Evolutionary conservation across 2,888 invertebrate genomes (phyloP), one percentile per base, ranked within the genome.

Genomic region (Agrypnus murinus): DNA sequence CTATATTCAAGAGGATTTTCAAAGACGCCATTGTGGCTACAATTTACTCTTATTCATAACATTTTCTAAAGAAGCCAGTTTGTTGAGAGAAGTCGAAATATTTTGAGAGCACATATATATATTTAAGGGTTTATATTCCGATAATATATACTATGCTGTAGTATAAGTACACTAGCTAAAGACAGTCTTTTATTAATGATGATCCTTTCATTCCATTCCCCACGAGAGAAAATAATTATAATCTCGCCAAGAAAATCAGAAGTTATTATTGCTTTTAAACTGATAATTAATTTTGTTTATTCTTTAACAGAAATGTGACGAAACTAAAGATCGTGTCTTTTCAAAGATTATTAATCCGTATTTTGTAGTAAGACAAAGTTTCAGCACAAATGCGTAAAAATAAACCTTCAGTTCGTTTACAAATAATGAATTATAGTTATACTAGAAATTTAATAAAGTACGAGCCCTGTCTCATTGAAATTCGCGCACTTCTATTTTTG

Each of bases 21-120:
- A 87, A 87, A 88, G 88, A 87, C 87, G 86, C 84, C 86, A 88
- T 88, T 88, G 88, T 88, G 87, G 87, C 88, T 87, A 88, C 88
- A 89, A 88, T 88, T 88, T 88, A 87, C 87, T 86, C 88, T 88
- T 87, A 88, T 88, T 89, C 88, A 89, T 87, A 84, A 84, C 84
- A 84, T 85, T 86, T 86, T 86, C 85, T 84, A 85, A 85, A 85
- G 85, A 80, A 83, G 83, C 83, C 82, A 80, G 83, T 82, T 83
- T 83, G 81, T 80, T 79, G 80, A 77, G 79, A 79, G 78, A 81
- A 80, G 80, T 83, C 82, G 82, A 82, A 83, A 82, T 82, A 83
- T 83, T 83, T 82, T 80, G 81, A 82, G 78, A 78, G 77, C 75
- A 78, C 74, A 78, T 77, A 73, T 73, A 76, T 75, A 78, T 75